These are phyloP conservation scores for Deroplatys truncata DNA, from an alignment of 2,888 invertebrate genomes.

Conservation along the genomic window DNA sequence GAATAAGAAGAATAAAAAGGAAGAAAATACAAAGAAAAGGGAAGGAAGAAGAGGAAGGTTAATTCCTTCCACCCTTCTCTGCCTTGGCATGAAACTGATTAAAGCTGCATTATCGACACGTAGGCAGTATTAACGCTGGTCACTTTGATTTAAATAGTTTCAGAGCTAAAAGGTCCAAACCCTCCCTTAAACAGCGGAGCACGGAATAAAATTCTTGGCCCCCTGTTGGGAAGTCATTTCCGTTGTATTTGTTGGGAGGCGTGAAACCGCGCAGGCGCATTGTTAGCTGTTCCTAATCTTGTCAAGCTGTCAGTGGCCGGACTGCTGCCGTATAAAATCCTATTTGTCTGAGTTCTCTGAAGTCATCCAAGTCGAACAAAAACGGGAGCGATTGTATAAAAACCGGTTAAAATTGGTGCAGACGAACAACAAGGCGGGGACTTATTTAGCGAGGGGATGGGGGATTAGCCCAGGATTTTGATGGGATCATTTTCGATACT, in stretches of 20 bases:
- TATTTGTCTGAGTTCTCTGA: not conserved
- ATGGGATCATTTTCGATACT: not conserved
- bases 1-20: not conserved
- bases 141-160: not conserved
- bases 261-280: not conserved
- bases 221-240: not conserved
- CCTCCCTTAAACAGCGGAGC: not conserved
- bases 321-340: not conserved
- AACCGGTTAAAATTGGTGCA: not conserved
- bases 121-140: not conserved
- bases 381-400: not conserved
- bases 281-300: not conserved
- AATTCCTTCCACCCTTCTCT: too few species aligned
- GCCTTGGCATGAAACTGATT: too few species aligned
- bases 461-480: not conserved
- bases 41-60: too few species aligned
- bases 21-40: not conserved
- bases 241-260: not conserved
- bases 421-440: not conserved
- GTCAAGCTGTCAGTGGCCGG: not conserved
- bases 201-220: not conserved
- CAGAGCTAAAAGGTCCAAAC: not conserved
- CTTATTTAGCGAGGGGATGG: not conserved
- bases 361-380: not conserved
- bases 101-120: not conserved